Evolutionary conservation across 2,113 vertebrate genomes (phyloP).

Genomic region (Brienomyrus longianalis): DNA sequence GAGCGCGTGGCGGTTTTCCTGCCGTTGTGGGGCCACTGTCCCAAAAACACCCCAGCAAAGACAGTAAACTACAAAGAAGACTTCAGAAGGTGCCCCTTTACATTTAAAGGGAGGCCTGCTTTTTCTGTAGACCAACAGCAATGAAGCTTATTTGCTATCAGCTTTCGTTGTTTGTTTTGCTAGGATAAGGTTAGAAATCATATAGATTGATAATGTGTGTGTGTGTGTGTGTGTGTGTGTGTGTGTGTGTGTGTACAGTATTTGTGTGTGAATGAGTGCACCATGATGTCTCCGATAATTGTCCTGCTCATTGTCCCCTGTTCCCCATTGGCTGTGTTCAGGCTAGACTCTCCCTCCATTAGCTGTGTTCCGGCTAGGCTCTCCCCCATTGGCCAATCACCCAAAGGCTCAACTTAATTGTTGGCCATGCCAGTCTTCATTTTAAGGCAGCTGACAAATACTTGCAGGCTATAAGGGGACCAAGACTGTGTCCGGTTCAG

Average conservation of each 20-base stretch:
- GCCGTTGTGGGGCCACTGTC: slow-evolving; percentile 21
- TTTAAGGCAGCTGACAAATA: slow-evolving; percentile 52
- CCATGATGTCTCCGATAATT: slow-evolving; percentile 6
- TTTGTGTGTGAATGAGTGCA: slow-evolving; percentile 41
- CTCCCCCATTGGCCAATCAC: slow-evolving; percentile 65
- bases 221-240: slow-evolving; percentile 27
- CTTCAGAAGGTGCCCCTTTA: neutral
- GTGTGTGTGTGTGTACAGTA: slow-evolving; percentile 22
- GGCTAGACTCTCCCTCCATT: slow-evolving; percentile 26
- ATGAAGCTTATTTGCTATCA: neutral
- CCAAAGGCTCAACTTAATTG: slow-evolving; percentile 59
- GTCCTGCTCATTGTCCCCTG: neutral
- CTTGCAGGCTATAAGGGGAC: slow-evolving; percentile 57
- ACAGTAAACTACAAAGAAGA: neutral
- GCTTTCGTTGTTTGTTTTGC: neutral
- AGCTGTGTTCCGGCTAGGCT: slow-evolving; percentile 23
- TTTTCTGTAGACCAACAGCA: neutral
- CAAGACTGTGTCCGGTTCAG: slow-evolving; percentile 30
- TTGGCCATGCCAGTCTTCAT: slow-evolving; percentile 55
- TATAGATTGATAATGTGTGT: slow-evolving; percentile 15
- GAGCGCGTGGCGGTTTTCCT: slow-evolving; percentile 15
- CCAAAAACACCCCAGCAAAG: neutral
- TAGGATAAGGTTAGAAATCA: neutral
- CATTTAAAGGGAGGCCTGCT: neutral
- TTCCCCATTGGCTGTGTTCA: slow-evolving; percentile 29